These are phyloP conservation scores for Plemyria rubiginata DNA, from an alignment of 2,888 invertebrate genomes.

Conservation along the genomic window DNA sequence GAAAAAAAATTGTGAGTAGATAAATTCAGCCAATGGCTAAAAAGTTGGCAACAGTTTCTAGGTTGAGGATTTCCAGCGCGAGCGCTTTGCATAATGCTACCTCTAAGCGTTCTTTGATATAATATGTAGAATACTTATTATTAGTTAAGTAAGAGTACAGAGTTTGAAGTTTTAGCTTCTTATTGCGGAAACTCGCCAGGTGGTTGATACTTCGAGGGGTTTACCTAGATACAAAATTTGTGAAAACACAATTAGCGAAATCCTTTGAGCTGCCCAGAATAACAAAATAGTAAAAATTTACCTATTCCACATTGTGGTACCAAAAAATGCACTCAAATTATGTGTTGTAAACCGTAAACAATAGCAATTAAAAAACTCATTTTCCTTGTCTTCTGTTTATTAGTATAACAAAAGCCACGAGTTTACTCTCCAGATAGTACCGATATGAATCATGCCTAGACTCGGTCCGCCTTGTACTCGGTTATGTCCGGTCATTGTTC, in stretches of 20 bases:
- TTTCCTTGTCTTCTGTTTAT: slow-evolving; percentile 13
- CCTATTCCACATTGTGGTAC: neutral
- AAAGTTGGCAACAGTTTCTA: slow-evolving; percentile 15
- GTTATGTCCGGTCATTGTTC: slow-evolving; percentile 54
- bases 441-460: slow-evolving; percentile 33
- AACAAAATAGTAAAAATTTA: neutral
- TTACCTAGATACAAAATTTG: too few species aligned
- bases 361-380: slow-evolving; percentile 20
- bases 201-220: too few species aligned
- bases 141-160: too few species aligned
- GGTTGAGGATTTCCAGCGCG: slow-evolving; percentile 18
- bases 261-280: neutral
- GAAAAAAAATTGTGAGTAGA: neutral
- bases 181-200: too few species aligned
- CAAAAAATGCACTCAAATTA: neutral
- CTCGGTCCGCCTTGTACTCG: slow-evolving; percentile 46
- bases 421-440: slow-evolving; percentile 19
- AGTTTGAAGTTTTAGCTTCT: too few species aligned
- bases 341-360: neutral
- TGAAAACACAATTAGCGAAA: too few species aligned
- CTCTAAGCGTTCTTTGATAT: slow-evolving; percentile 56
- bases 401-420: slow-evolving; percentile 25
- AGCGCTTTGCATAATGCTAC: slow-evolving; percentile 65
- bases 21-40: slow-evolving; percentile 10
- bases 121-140: slow-evolving; percentile 57